A percentile compares a stretch with the other conserved stretches of the same genome.
These are phyloP conservation scores for Lamproptera curius DNA, from an alignment of 2,888 invertebrate genomes.

Conservation along the genomic window DNA sequence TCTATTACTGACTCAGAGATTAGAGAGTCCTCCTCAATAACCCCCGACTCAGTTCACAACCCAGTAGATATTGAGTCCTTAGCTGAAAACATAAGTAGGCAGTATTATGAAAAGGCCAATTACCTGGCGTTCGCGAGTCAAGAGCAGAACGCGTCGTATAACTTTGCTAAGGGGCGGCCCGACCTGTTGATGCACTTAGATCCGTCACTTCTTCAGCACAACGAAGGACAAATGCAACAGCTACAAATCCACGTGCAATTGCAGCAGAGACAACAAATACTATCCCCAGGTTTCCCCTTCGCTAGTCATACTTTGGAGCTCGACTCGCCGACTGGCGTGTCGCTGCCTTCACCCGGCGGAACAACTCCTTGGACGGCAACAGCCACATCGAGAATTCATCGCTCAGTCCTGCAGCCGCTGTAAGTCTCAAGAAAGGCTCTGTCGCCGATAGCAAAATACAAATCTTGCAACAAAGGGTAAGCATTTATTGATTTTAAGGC, in stretches of 20 bases:
- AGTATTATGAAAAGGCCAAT: slow-evolving; percentile 73
- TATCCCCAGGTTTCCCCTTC: slow-evolving; percentile 80
- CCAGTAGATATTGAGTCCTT: slow-evolving; percentile 85
- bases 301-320: slow-evolving; percentile 83
- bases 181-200: slow-evolving; percentile 79
- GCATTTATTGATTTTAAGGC: slow-evolving; percentile 80
- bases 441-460: slow-evolving; percentile 79
- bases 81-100: slow-evolving; percentile 82
- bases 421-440: slow-evolving; percentile 82
- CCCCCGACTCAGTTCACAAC: slow-evolving; percentile 81
- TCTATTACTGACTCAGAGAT: slow-evolving; percentile 82
- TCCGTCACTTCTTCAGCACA: slow-evolving; percentile 72
- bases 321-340: slow-evolving; percentile 86
- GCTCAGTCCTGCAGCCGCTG: slow-evolving; percentile 82
- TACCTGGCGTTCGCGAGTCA: slow-evolving; percentile 68
- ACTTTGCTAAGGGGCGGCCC: slow-evolving; percentile 79
- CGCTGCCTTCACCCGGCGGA: slow-evolving; percentile 88
- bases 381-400: slow-evolving; percentile 78
- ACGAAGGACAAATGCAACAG: slow-evolving; percentile 81
- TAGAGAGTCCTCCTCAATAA: slow-evolving; percentile 84
- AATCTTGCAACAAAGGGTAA: slow-evolving; percentile 93
- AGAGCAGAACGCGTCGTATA: slow-evolving; percentile 77
- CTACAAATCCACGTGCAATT: slow-evolving; percentile 84
- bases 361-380: slow-evolving; percentile 83
- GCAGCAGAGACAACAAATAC: slow-evolving; percentile 81